A percentile compares a stretch with the other conserved stretches of the same genome.
phyloP scores from a whole-genome alignment of 2,797 vertebrate species.

The Sciurus carolinensis region DNA sequence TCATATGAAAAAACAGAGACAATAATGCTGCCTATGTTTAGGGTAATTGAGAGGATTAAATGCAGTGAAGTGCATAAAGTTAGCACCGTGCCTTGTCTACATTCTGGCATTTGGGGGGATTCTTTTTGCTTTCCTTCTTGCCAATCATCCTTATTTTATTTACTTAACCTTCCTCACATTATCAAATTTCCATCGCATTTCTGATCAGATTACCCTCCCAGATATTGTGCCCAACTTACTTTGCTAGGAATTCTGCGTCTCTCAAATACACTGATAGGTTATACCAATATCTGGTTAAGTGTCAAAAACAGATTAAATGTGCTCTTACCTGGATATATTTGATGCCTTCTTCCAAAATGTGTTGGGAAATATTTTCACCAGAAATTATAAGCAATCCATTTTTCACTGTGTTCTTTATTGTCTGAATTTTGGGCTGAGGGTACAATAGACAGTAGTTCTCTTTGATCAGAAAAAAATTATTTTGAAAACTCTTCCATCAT shows the following conservation, averaged over 20 bases:
- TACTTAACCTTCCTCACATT: background rate
- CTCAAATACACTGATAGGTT: background rate
- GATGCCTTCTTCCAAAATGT: background rate
- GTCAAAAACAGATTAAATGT: background rate
- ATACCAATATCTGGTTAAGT: background rate
- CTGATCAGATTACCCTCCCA: conserved; percentile 9
- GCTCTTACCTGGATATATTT: background rate
- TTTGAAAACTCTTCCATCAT: conserved; percentile 4
- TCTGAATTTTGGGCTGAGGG: background rate
- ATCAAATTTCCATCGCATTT: background rate
- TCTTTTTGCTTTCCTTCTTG: conserved; percentile 38
- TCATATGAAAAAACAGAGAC: background rate
- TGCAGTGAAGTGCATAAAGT: background rate
- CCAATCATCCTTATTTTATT: background rate
- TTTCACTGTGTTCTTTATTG: background rate
- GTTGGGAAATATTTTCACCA: background rate
- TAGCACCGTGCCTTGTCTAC: background rate
- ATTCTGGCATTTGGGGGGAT: background rate
- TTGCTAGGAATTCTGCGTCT: conserved; percentile 29
- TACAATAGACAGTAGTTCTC: background rate
- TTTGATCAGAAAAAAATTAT: background rate
- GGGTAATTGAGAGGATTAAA: background rate
- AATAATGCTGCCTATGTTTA: background rate
- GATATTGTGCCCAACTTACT: background rate
- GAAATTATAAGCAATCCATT: background rate